Base-by-base conservation (phyloP, 2,888 invertebrate genomes). In the Linhomoeus sp. region DNA sequence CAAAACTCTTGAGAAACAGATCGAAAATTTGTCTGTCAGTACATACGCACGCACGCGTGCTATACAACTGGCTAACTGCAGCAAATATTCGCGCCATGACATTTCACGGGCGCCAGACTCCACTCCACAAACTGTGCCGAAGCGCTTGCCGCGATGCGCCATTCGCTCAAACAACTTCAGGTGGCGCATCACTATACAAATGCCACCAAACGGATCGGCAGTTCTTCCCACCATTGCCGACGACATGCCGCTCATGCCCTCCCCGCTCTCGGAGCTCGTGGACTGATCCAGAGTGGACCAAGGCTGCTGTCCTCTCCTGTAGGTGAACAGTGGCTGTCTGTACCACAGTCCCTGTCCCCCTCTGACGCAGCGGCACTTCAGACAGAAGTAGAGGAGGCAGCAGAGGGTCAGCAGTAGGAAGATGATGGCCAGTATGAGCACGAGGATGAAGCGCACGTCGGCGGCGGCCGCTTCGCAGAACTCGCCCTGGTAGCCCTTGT, bases 391-490 rank as follows among this genome's bases (percentile, higher is more conserved):
- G 22, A 57, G 45, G 37, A 58, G 56, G 50, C 59, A 60, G 43
- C 58, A 55, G 23, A 60, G 56, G 29, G 59, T 52, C 47, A 62
- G 54, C 15, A 62, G 54, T 20, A 62, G 53, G 58, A 62, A 62
- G 45, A 62, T 54, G 29, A 62, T 56, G 36, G 62, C 62, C 7
- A 62, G 54, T 20, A 62, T 48, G 24, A 58, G 53, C 50, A 60
- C 51, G 12, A 62, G 53, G 23, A 60, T 53, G 19, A 58, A 49
- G 39, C 52, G 51, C 7, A 51, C 51, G 29, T 52, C 51, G 9
- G 57, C 55, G 29, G 58, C 53, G 15, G 55, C 53, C 17, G 19
- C 37, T 45, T 56, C 55, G 48, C 58, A 58, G 52, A 56, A 54
- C 29, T 56, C 51, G 40, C 58, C 58, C 14, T 51, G 50, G 45